Percentiles rank a stretch among this genome's conserved stretches.
Conservation (phyloP, 2,888 invertebrate species). For the Panopea generosa region DNA sequence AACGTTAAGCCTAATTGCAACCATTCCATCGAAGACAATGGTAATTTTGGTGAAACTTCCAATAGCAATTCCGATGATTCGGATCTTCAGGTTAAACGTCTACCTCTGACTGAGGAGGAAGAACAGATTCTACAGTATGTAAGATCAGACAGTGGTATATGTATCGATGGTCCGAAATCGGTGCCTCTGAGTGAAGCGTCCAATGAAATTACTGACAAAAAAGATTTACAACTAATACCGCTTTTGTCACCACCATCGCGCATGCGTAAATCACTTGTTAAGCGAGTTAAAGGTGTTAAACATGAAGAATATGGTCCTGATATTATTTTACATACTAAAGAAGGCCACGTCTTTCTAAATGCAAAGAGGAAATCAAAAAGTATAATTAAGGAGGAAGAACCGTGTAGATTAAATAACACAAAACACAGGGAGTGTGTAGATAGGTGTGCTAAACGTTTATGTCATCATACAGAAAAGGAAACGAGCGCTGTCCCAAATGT, state of each 20-base stretch:
- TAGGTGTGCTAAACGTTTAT: no score
- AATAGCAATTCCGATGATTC: conserved; percentile 51
- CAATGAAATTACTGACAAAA: background rate
- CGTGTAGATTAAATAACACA: no score
- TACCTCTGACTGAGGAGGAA: conserved; percentile 39
- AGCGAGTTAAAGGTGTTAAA: background rate
- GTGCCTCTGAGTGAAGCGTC: background rate
- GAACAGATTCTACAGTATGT: conserved; percentile 43
- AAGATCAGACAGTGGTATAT: conserved; percentile 38
- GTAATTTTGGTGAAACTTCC: conserved; percentile 65
- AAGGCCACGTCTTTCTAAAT: conserved; percentile 52
- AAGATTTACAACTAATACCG: conserved; percentile 14
- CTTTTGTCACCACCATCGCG: background rate
- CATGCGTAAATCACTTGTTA: background rate
- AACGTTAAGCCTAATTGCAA: conserved; percentile 69
- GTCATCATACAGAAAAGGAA: no score
- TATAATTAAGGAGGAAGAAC: no score
- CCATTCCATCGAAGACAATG: conserved; percentile 65
- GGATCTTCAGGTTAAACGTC: conserved; percentile 40
- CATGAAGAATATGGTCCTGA: conserved; percentile 52
- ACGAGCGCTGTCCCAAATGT: no score
- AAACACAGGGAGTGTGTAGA: no score
- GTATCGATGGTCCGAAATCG: conserved; percentile 31
- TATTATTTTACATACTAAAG: conserved; percentile 58
- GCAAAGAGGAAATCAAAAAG: conserved; percentile 38